These are phyloP conservation scores for Microctonus aethiopoides DNA, from an alignment of 2,888 invertebrate species.

Conservation along the genomic window DNA sequence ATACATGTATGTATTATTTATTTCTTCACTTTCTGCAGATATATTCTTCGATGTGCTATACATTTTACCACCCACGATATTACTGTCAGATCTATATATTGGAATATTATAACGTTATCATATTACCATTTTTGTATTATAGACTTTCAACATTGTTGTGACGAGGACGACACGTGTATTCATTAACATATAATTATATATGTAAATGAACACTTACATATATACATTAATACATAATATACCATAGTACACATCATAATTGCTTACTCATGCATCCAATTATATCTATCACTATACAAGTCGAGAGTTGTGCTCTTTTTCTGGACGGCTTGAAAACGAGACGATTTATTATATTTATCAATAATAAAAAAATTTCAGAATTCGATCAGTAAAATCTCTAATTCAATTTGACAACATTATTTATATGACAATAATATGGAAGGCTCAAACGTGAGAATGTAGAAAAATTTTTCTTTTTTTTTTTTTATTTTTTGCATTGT, in stretches of 20 bases:
- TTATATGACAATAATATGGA: not conserved
- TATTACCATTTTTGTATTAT: not conserved
- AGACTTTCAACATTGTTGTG: slow-evolving; percentile 64
- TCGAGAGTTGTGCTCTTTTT: slow-evolving; percentile 26
- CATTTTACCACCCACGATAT: no score
- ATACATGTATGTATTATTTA: no score
- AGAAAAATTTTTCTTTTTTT: not conserved
- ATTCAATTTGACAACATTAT: not conserved
- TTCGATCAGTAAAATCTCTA: not conserved
- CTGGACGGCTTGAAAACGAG: slow-evolving; percentile 35
- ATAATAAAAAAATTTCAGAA: not conserved
- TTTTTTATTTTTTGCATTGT: no score
- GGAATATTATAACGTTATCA: not conserved
- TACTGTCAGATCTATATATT: not conserved
- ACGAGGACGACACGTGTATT: slow-evolving; percentile 53
- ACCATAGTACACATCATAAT: not conserved
- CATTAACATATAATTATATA: not conserved
- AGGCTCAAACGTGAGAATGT: not conserved
- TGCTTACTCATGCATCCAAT: not conserved
- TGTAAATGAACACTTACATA: not conserved
- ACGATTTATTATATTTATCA: slow-evolving; percentile 23
- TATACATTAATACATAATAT: no score
- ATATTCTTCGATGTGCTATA: not conserved
- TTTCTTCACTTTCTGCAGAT: no score
- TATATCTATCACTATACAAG: slow-evolving; percentile 20